phyloP scores from a whole-genome alignment of 2,888 invertebrate genomes.

The Temnothorax ravouxi region DNA sequence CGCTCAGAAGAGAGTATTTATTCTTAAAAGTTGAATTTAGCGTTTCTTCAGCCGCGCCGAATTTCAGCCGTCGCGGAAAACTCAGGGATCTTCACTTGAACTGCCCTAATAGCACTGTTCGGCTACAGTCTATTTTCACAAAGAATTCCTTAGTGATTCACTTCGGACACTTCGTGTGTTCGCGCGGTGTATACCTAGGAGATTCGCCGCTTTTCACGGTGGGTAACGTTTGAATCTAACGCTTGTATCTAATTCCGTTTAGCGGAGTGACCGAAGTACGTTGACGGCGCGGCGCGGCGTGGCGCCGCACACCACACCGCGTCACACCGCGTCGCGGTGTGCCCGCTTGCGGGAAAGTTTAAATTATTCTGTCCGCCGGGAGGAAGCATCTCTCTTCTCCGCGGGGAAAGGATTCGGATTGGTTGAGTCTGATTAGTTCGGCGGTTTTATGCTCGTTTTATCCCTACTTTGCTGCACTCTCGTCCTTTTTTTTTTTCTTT shows the following conservation, averaged over 20 bases:
- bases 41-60: not conserved
- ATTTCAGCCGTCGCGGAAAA: not conserved
- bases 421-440: slow-evolving; percentile 85
- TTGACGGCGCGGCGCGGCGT: slow-evolving; percentile 56
- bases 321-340: slow-evolving; percentile 6
- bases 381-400: slow-evolving; percentile 69
- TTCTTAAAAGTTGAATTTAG: not conserved
- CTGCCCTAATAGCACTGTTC: not conserved
- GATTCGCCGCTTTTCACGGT: slow-evolving; percentile 24
- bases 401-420: slow-evolving; percentile 79
- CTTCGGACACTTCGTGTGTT: not conserved
- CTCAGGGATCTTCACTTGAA: not conserved
- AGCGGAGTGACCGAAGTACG: slow-evolving; percentile 73
- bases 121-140: not conserved
- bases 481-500: slow-evolving; percentile 35
- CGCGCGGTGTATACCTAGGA: not conserved
- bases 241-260: slow-evolving; percentile 79
- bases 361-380: slow-evolving; percentile 83
- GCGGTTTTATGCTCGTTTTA: slow-evolving; percentile 77
- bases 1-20: not conserved
- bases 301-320: slow-evolving; percentile 24
- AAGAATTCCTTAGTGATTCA: not conserved
- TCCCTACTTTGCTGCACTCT: slow-evolving; percentile 61
- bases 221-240: slow-evolving; percentile 72
- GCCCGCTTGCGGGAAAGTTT: slow-evolving; percentile 78